Evolutionary conservation across 2,797 vertebrate genomes (phyloP).

Genomic region (Odontamblyopus rebecca): DNA sequence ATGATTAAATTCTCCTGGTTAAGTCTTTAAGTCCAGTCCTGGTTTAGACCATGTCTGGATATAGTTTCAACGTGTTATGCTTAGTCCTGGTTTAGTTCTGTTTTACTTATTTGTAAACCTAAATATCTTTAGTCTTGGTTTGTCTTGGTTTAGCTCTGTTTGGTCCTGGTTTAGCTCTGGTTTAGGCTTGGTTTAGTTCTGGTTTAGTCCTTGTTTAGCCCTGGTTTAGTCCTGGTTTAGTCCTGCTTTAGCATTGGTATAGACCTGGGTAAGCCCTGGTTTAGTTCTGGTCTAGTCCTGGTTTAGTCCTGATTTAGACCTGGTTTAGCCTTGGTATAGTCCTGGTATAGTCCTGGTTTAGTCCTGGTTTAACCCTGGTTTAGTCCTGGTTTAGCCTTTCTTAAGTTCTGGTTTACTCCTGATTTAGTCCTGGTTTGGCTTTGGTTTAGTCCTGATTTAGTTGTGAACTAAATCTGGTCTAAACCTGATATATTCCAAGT

Average conservation of each 20-base stretch:
- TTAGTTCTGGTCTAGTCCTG: not conserved
- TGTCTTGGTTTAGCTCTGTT: too few species aligned
- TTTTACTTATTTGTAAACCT: too few species aligned
- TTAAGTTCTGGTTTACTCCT: too few species aligned
- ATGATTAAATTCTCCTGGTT: not conserved
- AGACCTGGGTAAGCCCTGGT: not conserved
- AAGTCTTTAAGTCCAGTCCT: too few species aligned
- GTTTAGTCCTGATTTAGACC: not conserved
- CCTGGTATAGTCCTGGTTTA: not conserved
- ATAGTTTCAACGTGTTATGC: too few species aligned
- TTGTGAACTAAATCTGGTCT: not conserved
- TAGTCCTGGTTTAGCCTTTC: too few species aligned
- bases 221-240: not conserved
- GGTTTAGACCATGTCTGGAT: not conserved
- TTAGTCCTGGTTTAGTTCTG: not conserved
- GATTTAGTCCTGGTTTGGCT: too few species aligned
- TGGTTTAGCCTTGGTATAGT: not conserved
- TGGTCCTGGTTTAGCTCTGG: not conserved
- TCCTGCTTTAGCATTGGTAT: not conserved
- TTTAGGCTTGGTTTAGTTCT: not conserved
- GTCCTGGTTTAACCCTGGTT: not conserved
- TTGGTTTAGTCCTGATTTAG: not conserved
- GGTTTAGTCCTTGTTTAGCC: not conserved
- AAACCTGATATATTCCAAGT: not conserved
- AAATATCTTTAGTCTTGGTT: too few species aligned